Base-by-base conservation (phyloP, 2,888 invertebrate species). In the Calameuta pallipes region DNA sequence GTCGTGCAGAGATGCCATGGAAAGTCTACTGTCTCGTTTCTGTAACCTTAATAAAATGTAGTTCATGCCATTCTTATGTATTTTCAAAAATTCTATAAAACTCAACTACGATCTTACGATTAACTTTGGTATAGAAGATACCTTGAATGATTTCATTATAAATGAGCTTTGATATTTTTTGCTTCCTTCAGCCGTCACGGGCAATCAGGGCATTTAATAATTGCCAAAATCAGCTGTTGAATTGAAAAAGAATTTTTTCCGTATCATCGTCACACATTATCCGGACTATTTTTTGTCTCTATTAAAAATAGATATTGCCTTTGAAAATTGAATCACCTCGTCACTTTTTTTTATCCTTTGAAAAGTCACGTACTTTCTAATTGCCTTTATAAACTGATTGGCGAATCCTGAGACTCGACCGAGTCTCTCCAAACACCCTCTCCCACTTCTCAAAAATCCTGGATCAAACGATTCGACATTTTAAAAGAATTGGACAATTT, bases 161-260 rank as follows among this genome's bases (percentile, higher is more conserved):
- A 56, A 56, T 23, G 23, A 56, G 23, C 41, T 56, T 56, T 56
- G 23, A 56, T 23, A 23, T 56, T 56, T 23, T 56, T 15, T 23
- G 36, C 78, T 74, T 68, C 76, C 73, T 78, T 78, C 75, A 78
- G 56, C 74, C 77, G 78, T 79, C 69, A 31, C 86, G 87, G 88
- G 88, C 87, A 88, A 90, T 56, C 23, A 23, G 41, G 41, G 23
- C 23, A 90, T 85, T 89, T 89, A 89, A 90, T 90, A 89, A 88
- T 87, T 86, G 83, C 80, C 83, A 79, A 89, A 90, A 90, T 89
- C 89, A 87, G 85, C 85, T 83, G 82, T 82, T 78, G 77, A 82
- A 79, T 79, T 56, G 2, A 9, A 23, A 56, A 56, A 23, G 2
- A 23, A 23, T 56, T 56, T 56, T 56, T 56, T 56, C 6, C 4